Evolutionary conservation across 2,113 vertebrate genomes (phyloP).

Genomic region (Halcyon senegalensis): DNA sequence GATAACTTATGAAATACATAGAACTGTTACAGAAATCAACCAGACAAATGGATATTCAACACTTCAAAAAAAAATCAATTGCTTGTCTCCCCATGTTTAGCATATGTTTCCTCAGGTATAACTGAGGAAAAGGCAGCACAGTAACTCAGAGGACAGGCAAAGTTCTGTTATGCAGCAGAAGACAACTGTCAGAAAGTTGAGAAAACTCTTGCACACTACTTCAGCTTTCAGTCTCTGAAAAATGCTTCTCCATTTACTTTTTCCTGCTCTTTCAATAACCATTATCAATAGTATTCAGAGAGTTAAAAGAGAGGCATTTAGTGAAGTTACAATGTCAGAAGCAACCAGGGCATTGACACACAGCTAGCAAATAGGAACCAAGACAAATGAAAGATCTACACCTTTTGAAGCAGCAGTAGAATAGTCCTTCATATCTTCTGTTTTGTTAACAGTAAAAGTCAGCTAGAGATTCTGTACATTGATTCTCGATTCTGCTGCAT

Average conservation of each 20-base stretch:
- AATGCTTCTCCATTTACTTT: not conserved
- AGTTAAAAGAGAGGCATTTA: not conserved
- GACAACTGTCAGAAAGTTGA: not conserved
- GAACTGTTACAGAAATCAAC: not conserved
- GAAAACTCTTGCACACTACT: not conserved
- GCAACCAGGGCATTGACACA: not conserved
- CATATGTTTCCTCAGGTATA: not conserved
- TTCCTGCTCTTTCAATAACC: not conserved
- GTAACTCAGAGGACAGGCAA: not conserved
- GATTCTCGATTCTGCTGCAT: not conserved
- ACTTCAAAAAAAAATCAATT: fast-evolving
- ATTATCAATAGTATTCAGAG: not conserved
- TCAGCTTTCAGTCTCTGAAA: not conserved
- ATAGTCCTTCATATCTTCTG: not conserved
- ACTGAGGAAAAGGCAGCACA: not conserved
- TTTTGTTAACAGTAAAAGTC: not conserved
- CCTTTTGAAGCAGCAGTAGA: not conserved
- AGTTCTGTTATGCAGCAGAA: not conserved
- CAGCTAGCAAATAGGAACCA: not conserved
- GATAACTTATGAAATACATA: not conserved
- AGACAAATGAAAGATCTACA: not conserved
- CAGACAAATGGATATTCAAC: not conserved
- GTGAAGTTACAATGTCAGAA: not conserved
- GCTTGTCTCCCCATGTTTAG: not conserved
- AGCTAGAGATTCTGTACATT: not conserved